These are phyloP conservation scores for Monarcha castaneiventris DNA, from an alignment of 2,113 vertebrate species.

Conservation along the genomic window DNA sequence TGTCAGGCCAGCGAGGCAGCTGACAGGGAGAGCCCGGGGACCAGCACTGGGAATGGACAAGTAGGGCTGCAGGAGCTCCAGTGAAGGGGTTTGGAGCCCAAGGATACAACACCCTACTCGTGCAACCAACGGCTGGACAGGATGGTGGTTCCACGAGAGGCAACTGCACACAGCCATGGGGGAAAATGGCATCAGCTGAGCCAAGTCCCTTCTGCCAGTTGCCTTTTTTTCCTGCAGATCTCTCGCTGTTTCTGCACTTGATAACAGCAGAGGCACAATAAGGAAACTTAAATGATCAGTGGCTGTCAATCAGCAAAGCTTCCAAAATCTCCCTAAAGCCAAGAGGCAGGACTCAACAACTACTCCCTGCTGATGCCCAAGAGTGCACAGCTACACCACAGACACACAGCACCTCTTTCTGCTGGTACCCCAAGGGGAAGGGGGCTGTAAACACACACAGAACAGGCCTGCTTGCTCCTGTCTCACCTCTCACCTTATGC, in stretches of 20 bases:
- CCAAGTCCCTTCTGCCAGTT: neutral
- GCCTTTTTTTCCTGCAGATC: neutral
- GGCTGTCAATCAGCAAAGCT: neutral
- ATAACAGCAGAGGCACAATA: neutral
- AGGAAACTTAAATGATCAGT: neutral
- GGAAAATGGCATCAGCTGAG: neutral
- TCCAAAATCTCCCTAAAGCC: neutral
- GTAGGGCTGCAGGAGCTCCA: neutral
- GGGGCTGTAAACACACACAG: neutral
- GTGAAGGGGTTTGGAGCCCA: neutral
- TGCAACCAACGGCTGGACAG: neutral
- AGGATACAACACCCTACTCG: neutral
- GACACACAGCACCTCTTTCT: neutral
- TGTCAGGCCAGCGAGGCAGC: fast-evolving
- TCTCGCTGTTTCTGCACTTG: neutral
- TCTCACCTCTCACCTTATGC: neutral
- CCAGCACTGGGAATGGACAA: neutral
- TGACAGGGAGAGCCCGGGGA: neutral
- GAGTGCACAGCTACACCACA: neutral
- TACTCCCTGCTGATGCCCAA: neutral
- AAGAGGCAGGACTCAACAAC: neutral
- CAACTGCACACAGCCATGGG: neutral
- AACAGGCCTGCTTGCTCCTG: neutral
- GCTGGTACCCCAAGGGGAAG: neutral
- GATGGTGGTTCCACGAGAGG: neutral